These are phyloP conservation scores for Encarsia formosa DNA, from an alignment of 2,888 invertebrate species.

Conservation along the genomic window DNA sequence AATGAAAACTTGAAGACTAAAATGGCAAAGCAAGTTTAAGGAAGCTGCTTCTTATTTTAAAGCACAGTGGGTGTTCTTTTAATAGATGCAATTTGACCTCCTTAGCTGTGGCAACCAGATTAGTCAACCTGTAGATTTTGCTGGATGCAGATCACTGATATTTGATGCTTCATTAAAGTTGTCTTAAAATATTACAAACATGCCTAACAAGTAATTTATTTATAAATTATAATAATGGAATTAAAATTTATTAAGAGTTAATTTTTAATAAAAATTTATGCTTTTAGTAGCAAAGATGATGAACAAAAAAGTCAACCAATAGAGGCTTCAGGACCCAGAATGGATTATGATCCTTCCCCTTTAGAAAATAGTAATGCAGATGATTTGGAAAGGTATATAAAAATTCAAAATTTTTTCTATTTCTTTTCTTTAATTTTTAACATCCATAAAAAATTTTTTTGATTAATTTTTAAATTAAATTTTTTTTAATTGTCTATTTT, in stretches of 20 bases:
- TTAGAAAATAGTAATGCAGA: constrained; percentile 29
- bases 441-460: neutral
- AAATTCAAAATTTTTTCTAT: neutral
- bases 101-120: constrained; percentile 34
- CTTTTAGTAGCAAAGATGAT: constrained; percentile 37
- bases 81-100: constrained; percentile 47
- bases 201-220: constrained; percentile 40
- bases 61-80: constrained; percentile 44
- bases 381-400: constrained; percentile 31
- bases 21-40: constrained; percentile 24
- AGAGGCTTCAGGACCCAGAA: constrained; percentile 33
- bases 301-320: constrained; percentile 32
- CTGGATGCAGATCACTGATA: constrained; percentile 34
- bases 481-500: constrained; percentile 15
- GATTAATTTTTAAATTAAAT: neutral
- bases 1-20: constrained; percentile 9
- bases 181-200: constrained; percentile 23
- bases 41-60: constrained; percentile 18
- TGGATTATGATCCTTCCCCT: constrained; percentile 26
- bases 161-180: constrained; percentile 12
- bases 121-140: constrained; percentile 36
- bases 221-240: constrained; percentile 20
- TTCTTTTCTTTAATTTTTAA: too few relatives aligned
- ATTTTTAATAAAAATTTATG: constrained; percentile 7
- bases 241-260: neutral